Evolutionary conservation across 2,888 invertebrate genomes (phyloP).

Genomic region (Stegophylla sp.): DNA sequence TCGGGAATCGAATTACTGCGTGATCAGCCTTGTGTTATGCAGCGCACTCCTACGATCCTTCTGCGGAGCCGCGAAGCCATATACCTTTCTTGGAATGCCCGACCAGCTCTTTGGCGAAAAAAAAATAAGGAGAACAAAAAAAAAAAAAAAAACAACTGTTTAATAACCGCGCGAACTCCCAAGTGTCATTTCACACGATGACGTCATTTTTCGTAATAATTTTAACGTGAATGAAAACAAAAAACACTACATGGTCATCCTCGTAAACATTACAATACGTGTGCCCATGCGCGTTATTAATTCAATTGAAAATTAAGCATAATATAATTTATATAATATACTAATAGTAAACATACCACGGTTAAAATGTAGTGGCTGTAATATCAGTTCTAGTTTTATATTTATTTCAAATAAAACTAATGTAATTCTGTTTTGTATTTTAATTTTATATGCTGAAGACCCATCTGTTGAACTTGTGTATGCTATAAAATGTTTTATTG

Average conservation of each 20-base stretch:
- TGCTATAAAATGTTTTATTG: background rate
- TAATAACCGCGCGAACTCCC: constrained; percentile 33
- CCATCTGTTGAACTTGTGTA: background rate
- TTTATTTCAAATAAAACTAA: background rate
- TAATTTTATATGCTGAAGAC: background rate
- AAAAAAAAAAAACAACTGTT: constrained; percentile 12
- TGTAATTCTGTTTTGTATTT: constrained; percentile 6
- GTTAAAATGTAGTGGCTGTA: background rate
- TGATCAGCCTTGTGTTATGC: constrained; percentile 28
- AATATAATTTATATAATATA: too few relatives aligned
- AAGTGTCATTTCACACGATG: constrained; percentile 43
- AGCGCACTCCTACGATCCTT: constrained; percentile 50
- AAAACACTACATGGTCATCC: constrained; percentile 25
- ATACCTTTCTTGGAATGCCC: constrained; percentile 54
- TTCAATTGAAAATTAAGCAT: constrained; percentile 38
- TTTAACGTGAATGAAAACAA: constrained; percentile 51
- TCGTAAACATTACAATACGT: constrained; percentile 21
- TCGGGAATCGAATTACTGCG: constrained; percentile 53
- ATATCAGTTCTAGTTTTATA: background rate
- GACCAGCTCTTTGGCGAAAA: constrained; percentile 22
- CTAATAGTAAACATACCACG: background rate
- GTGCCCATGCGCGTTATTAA: constrained; percentile 7
- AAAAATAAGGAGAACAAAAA: constrained; percentile 4
- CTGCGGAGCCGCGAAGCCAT: background rate
- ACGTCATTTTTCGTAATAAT: constrained; percentile 56